Percentiles rank a stretch among this genome's conserved stretches.
These are phyloP conservation scores for Ctenosaura bakeri DNA, from an alignment of 2,797 vertebrate species.

Conservation along the genomic window DNA sequence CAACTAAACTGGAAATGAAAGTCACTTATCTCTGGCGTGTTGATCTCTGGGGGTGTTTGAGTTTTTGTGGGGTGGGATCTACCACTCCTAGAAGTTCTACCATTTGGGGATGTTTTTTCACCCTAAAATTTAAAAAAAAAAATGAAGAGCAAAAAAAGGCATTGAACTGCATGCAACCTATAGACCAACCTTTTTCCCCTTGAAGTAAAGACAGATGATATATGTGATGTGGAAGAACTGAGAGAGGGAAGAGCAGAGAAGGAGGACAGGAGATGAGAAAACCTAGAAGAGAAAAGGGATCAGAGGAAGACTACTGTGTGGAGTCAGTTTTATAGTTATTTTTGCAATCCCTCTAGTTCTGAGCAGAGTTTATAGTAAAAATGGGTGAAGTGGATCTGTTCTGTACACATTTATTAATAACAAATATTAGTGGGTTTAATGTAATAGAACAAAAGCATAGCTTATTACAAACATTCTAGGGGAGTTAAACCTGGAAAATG, in stretches of 20 bases:
- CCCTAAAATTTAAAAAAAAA: too few species aligned
- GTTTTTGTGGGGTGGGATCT: too few species aligned
- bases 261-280: too few species aligned
- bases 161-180: too few species aligned
- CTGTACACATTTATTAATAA: neutral
- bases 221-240: neutral
- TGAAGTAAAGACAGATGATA: neutral
- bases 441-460: neutral
- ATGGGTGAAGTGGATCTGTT: neutral
- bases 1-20: too few species aligned
- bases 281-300: neutral
- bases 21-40: too few species aligned
- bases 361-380: neutral
- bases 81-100: too few species aligned
- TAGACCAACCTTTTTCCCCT: too few species aligned
- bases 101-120: too few species aligned
- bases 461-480: neutral
- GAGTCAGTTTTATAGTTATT: neutral
- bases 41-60: too few species aligned
- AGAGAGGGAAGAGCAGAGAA: too few species aligned
- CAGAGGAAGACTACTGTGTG: neutral
- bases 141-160: too few species aligned
- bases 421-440: neutral
- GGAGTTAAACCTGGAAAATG: neutral
- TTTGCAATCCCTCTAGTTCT: neutral